Evolutionary conservation across 23 tunicate species (phyloP), one percentile per base, ranked within the genome.

Genomic region (Aplidium turbinatum): DNA sequence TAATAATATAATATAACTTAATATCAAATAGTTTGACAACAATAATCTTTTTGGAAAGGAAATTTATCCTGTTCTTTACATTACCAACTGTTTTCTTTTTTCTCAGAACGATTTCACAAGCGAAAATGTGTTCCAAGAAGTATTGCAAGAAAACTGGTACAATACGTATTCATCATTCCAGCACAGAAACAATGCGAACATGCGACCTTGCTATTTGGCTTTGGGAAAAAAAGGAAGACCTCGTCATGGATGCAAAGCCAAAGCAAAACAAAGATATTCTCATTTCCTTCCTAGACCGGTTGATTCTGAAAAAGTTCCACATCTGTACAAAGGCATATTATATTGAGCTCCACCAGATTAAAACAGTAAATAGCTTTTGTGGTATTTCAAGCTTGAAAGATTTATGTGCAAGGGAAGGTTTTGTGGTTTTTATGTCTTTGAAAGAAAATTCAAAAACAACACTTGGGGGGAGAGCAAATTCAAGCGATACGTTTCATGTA

Each of bases 251-350:
- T 90, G 97, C 58, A 48, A 82, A 16, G 29, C 77, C 22, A 72
- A 72, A 27, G 61, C 45, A 31, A 61, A 75, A 4, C 90, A 83
- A 34, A 76, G 76, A 55, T 38, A 66, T 39, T 56, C 90, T 22
- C 97, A 90, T 35, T 90, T 90, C 70, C 80, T 90, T 0, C 97
- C 86, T 6, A 60, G 97, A 24, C 80, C 62, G 0, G 90, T 90
- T 4, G 87, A 90, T 55, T 85, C 72, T 5, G 50, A 65, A 65
- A 65, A 65, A 65, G 72, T 65, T 3, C 72, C 50, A 11, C 30
- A 65, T 18, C 72, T 65, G 36, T 65, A 65, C 72, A 65, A 65
- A 65, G 72, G 72, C 4, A 38, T 65, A 7, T 65, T 65, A 21
- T 65, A 35, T 26, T 65, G 72, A 65, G n/a, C n/a, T n/a, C n/a